A percentile compares a stretch with the other conserved stretches of the same genome.
These are phyloP conservation scores for Cinclus mexicanus DNA, from an alignment of 2,113 vertebrate species.

Conservation along the genomic window DNA sequence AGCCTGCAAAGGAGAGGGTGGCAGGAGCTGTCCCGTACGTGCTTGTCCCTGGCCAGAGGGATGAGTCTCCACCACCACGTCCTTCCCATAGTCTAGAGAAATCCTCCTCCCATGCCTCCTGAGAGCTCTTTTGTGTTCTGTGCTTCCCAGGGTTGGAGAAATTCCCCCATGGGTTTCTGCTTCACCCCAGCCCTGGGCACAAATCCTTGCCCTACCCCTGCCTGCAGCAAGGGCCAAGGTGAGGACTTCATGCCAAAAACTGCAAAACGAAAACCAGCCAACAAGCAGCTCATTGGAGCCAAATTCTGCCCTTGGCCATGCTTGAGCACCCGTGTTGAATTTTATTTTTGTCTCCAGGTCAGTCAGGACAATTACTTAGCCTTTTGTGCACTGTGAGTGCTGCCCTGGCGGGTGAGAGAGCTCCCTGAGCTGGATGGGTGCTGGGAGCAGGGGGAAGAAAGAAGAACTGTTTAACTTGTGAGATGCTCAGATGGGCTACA, in stretches of 20 bases:
- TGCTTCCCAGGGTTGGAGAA: neutral
- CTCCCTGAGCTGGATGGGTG: neutral
- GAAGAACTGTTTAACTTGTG: slow-evolving; percentile 40
- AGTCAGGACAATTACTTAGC: neutral
- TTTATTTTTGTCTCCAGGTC: neutral
- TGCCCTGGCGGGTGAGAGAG: neutral
- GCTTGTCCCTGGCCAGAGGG: neutral
- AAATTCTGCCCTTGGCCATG: neutral
- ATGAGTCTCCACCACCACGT: rapidly evolving
- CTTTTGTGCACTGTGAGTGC: neutral
- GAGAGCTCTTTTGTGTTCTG: neutral
- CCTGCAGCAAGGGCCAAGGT: neutral
- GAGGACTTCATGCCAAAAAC: neutral
- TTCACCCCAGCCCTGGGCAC: neutral
- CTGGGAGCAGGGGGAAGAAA: slow-evolving; percentile 29
- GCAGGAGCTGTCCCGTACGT: rapidly evolving
- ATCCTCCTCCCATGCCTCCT: rapidly evolving
- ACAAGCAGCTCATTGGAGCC: neutral
- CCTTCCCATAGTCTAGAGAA: neutral
- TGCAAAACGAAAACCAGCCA: neutral
- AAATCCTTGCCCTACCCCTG: neutral
- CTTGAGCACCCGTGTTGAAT: neutral
- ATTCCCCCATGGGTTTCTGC: neutral
- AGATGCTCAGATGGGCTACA: slow-evolving; percentile 50
- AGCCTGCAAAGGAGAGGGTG: neutral